These are phyloP conservation scores for Nephrotoma guestfalica DNA, from an alignment of 2,888 invertebrate genomes.

Conservation along the genomic window DNA sequence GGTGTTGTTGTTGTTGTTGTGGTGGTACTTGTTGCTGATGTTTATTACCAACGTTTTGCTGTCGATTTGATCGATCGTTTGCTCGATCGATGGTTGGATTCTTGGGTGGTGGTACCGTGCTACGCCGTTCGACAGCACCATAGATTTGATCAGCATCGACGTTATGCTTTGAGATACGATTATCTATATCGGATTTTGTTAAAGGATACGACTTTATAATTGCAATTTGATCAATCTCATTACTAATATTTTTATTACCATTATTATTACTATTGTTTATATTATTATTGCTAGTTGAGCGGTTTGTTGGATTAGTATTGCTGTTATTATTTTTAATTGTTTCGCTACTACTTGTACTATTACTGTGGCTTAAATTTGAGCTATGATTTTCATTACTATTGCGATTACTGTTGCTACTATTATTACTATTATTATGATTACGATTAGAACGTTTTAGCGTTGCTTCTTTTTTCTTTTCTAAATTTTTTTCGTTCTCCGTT, in stretches of 20 bases:
- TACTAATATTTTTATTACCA: background rate
- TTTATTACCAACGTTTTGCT: background rate
- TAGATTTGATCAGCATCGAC: background rate
- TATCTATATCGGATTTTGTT: slow-evolving; percentile 9
- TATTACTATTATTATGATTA: background rate
- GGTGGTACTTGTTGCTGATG: background rate
- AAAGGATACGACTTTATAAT: slow-evolving; percentile 6
- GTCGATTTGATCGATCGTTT: background rate
- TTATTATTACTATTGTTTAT: slow-evolving; percentile 1
- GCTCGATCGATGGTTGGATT: background rate
- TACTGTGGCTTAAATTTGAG: background rate
- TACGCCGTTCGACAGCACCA: background rate
- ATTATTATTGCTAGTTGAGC: background rate
- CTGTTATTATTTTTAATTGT: slow-evolving; percentile 9
- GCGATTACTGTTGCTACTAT: slow-evolving; percentile 1
- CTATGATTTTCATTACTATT: background rate
- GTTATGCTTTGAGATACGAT: slow-evolving; percentile 3
- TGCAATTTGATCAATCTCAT: background rate
- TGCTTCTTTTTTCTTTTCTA: slow-evolving; percentile 5
- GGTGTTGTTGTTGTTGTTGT: background rate
- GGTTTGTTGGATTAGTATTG: background rate
- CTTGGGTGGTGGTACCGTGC: background rate
- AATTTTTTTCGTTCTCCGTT: slow-evolving; percentile 39
- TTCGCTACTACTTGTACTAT: slow-evolving; percentile 10
- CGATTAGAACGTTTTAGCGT: slow-evolving; percentile 1